Conservation (phyloP, 2,113 vertebrate species). For the Oryzias melastigma region DNA sequence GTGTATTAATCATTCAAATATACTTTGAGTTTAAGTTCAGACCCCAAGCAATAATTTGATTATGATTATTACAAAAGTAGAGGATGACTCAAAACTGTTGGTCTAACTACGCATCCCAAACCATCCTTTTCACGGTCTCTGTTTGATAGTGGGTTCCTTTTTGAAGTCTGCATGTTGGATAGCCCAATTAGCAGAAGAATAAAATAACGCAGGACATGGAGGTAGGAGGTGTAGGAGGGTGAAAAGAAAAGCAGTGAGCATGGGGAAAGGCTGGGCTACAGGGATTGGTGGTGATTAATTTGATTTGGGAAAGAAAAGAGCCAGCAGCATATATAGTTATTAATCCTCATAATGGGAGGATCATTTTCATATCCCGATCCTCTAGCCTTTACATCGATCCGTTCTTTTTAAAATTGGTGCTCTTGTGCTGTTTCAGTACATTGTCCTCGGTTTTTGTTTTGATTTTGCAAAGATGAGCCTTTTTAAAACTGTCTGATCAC, state of each 20-base stretch:
- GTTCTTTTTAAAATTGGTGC: conserved; percentile 16
- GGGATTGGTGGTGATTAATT: conserved; percentile 61
- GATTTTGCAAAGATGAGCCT: conserved; percentile 30
- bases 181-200: conserved; percentile 71
- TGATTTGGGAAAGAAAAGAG: conserved; percentile 57
- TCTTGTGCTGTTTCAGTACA: conserved; percentile 24
- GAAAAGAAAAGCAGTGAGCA: conserved; percentile 40
- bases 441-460: conserved; percentile 41
- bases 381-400: conserved; percentile 27
- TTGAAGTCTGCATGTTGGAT: conserved; percentile 71
- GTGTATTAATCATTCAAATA: too few species aligned
- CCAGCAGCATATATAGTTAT: conserved; percentile 67
- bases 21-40: too few species aligned
- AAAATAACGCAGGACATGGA: conserved; percentile 10
- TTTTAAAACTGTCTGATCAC: conserved; percentile 7
- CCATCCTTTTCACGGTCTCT: conserved; percentile 19
- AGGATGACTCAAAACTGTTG: not conserved
- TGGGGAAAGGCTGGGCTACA: conserved; percentile 47
- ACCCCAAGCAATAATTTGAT: too few species aligned
- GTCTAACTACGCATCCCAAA: conserved; percentile 9
- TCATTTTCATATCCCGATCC: conserved; percentile 64
- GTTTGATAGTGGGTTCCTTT: conserved; percentile 60
- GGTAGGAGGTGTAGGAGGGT: conserved; percentile 24
- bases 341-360: conserved; percentile 69
- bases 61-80: too few species aligned